Evolutionary conservation across 2,797 vertebrate species (phyloP), one percentile per base, ranked within the genome.

Genomic region (Neomorphus geoffroyi): DNA sequence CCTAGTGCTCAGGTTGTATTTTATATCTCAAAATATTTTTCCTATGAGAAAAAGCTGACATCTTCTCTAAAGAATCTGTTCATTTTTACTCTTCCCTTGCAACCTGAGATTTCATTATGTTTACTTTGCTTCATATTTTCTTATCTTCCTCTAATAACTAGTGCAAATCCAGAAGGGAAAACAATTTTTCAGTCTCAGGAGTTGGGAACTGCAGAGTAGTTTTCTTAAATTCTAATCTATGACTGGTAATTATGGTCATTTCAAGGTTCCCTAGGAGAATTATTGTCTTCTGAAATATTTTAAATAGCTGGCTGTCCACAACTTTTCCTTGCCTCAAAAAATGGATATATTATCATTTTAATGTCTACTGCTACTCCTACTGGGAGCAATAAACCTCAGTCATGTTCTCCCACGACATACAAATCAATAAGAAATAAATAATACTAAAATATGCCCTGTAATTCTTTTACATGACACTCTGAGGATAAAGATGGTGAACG

Each of bases 261-360:
- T 92, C 74, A 87, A 91, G 57, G 53, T 80, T 97, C 74, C 80
- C 80, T 94, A n/a, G 74, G 86, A 96, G 90, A 97, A 94, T 94
- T 96, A 92, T 64, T 94, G 85, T 95, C 91, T 93, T 80, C 79
- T 71, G 80, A 96, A 96, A 96, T 96, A 97, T 90, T 96, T 96
- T 71, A 73, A 96, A 97, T 96, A 96, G 46, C 60, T 95, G 54
- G n/a, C 92, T 96, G 91, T 93, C 95, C 60, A 67, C 96, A 97
- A 82, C 80, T 93, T 94, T 94, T 94, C 46, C 64, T 92, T 95
- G 77, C 35, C 80, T 82, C 86, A 92, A 95, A 91, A 93, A 96
- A 86, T 72, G 77, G 74, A 82, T 94, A 82, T 82, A 96, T 94
- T 97, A 94, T 93, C 90, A 90, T 95, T 95, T 95, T 79, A 78